Evolutionary conservation across 2,113 vertebrate genomes (phyloP).

Genomic region (Tetrao urogallus): DNA sequence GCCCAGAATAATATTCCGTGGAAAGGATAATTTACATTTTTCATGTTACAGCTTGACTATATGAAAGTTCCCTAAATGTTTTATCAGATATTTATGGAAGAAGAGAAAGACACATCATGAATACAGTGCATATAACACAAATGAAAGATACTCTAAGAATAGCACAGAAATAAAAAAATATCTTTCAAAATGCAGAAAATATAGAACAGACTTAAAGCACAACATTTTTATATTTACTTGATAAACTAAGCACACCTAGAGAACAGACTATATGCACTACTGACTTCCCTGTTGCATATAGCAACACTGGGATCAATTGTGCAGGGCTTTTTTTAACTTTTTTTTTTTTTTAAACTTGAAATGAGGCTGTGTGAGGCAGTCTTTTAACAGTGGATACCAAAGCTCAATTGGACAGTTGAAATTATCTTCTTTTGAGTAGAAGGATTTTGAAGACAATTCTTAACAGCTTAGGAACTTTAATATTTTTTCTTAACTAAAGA

Average conservation of each 20-base stretch:
- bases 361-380: background rate
- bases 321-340: accelerated
- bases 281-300: background rate
- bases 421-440: background rate
- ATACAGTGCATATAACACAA: background rate
- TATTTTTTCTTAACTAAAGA: background rate
- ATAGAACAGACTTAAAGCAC: background rate
- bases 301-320: background rate
- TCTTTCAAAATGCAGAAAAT: background rate
- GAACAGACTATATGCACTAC: background rate
- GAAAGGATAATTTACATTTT: background rate
- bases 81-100: background rate
- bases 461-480: background rate
- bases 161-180: background rate
- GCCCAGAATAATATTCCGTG: background rate
- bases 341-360: background rate
- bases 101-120: background rate
- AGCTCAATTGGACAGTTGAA: background rate
- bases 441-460: background rate
- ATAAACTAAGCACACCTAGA: background rate
- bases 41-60: background rate
- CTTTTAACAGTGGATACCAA: background rate
- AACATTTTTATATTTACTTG: background rate
- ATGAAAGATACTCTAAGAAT: background rate
- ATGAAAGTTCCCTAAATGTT: background rate